Conservation (phyloP, 2,888 invertebrate genomes). For the Protodeltote pygarga region DNA sequence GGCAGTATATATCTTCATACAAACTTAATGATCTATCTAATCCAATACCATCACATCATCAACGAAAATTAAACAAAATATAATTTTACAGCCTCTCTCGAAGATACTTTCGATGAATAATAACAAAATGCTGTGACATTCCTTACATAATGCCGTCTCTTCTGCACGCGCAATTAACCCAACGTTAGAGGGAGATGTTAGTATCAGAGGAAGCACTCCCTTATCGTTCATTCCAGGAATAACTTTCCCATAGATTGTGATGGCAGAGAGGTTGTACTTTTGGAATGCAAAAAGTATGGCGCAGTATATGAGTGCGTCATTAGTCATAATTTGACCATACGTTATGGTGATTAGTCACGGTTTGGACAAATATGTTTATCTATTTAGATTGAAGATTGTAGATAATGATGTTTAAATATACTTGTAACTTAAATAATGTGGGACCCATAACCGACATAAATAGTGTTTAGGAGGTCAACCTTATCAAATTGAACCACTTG, state of each 20-base stretch:
- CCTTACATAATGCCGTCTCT: constrained; percentile 57
- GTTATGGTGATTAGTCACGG: constrained; percentile 21
- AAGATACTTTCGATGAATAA: constrained; percentile 75
- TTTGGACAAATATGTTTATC: no score
- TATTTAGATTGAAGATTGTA: no score
- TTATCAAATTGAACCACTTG: no score
- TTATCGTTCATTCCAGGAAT: constrained; percentile 84
- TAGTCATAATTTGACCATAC: constrained; percentile 39
- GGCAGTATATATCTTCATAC: no score
- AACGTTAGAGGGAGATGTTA: constrained; percentile 54
- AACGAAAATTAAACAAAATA: constrained; percentile 31
- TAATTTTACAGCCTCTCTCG: constrained; percentile 49
- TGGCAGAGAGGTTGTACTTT: constrained; percentile 58
- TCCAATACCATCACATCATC: constrained; percentile 4
- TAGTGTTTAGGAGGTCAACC: no score
- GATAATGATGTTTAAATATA: neutral
- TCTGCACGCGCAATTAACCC: constrained; percentile 16
- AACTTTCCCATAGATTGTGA: constrained; percentile 83
- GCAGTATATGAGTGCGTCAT: constrained; percentile 45
- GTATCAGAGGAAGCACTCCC: constrained; percentile 69
- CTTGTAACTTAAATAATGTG: no score
- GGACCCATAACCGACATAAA: no score
- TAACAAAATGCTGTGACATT: constrained; percentile 81
- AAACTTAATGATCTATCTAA: no score
- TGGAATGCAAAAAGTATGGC: constrained; percentile 73